These are phyloP conservation scores for Zaprionus kolodkinae DNA, from an alignment of 1,140 invertebrate species.

Conservation along the genomic window DNA sequence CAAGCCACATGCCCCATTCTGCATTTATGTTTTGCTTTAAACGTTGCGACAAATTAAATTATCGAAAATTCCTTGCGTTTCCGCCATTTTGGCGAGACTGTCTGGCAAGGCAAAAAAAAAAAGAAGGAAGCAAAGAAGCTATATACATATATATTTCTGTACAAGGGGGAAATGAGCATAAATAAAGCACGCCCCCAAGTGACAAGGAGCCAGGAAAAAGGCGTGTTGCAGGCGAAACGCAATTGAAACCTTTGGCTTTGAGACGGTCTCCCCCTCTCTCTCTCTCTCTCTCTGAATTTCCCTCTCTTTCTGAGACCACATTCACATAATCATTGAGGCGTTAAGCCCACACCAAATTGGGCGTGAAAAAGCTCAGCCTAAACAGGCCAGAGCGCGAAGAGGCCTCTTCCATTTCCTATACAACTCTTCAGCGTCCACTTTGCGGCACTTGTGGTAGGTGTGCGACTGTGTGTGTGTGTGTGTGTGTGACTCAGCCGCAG, in stretches of 20 bases:
- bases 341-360: slow-evolving; percentile 82
- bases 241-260: slow-evolving; percentile 66
- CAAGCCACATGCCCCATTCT: background rate
- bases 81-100: slow-evolving; percentile 65
- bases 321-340: slow-evolving; percentile 68
- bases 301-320: background rate
- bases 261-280: slow-evolving; percentile 24
- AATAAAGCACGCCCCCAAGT: slow-evolving; percentile 50
- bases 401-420: background rate
- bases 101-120: slow-evolving; percentile 49
- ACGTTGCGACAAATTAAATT: slow-evolving; percentile 58
- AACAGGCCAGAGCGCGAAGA: slow-evolving; percentile 11
- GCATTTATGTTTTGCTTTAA: slow-evolving; percentile 34
- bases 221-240: slow-evolving; percentile 61
- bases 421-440: slow-evolving; percentile 50
- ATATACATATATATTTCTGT: background rate
- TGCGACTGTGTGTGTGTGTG: slow-evolving; percentile 17
- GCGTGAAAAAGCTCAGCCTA: slow-evolving; percentile 62
- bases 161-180: slow-evolving; percentile 18
- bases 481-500: slow-evolving; percentile 29
- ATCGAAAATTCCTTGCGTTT: slow-evolving; percentile 53
- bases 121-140: background rate
- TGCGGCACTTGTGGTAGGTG: slow-evolving; percentile 66
- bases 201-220: slow-evolving; percentile 73
- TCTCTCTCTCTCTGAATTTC: background rate